phyloP scores from a whole-genome alignment of 2,113 vertebrate species.

The Oreotrochilus melanogaster region DNA sequence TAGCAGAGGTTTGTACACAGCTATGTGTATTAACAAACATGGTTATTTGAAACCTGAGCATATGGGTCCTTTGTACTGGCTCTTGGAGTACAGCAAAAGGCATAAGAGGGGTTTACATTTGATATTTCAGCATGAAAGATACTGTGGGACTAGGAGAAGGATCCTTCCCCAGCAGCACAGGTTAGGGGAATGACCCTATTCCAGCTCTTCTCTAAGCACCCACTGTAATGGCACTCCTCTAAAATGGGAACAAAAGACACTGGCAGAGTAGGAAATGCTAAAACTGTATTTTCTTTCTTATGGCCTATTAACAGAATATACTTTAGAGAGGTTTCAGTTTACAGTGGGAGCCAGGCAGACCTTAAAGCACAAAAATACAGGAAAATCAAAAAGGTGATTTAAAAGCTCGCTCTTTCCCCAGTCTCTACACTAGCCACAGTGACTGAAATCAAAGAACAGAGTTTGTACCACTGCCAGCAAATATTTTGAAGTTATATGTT shows the following conservation, averaged over 20 bases:
- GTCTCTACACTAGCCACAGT: not conserved
- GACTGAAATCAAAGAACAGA: not conserved
- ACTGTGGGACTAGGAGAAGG: rapidly evolving
- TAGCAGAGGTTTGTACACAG: not conserved
- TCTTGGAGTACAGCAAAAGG: not conserved
- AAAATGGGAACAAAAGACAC: not conserved
- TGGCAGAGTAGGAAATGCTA: not conserved
- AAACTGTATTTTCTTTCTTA: slow-evolving; percentile 42
- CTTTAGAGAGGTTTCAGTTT: slow-evolving; percentile 21
- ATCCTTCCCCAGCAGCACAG: not conserved
- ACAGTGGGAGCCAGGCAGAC: slow-evolving; percentile 2
- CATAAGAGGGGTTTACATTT: not conserved
- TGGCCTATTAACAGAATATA: slow-evolving; percentile 23
- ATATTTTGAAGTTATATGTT: not conserved
- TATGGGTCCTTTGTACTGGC: not conserved
- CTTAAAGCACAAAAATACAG: not conserved
- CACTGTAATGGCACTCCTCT: not conserved
- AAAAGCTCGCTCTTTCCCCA: not conserved
- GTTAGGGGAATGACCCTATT: not conserved
- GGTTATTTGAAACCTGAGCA: not conserved
- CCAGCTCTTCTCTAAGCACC: not conserved
- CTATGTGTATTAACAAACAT: not conserved
- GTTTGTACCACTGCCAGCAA: not conserved
- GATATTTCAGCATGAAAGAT: not conserved
- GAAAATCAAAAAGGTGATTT: not conserved